Percentiles rank a stretch among this genome's conserved stretches.
phyloP scores from a whole-genome alignment of 2,888 invertebrate species.

The Plebejus melissa region DNA sequence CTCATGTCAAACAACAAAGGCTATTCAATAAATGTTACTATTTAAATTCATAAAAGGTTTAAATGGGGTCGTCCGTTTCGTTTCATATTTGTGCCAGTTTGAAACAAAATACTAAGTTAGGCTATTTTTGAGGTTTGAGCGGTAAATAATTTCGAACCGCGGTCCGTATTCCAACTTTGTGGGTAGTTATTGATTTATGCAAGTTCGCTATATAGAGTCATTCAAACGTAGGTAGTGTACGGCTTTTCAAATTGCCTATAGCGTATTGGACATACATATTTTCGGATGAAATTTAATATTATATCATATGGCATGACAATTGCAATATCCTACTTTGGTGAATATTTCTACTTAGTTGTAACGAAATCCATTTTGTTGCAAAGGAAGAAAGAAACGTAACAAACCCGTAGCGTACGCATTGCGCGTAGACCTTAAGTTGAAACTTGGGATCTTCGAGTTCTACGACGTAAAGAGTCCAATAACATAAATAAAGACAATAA shows the following conservation, averaged over 20 bases:
- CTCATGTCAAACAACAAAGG: background rate
- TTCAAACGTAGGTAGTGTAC: background rate
- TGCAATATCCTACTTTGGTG: background rate
- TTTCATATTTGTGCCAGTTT: background rate
- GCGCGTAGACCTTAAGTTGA: background rate
- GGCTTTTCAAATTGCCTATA: background rate
- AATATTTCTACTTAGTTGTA: too few relatives aligned
- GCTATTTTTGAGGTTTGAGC: conserved; percentile 3
- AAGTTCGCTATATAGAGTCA: background rate
- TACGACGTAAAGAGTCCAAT: too few relatives aligned
- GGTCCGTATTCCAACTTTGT: conserved; percentile 11
- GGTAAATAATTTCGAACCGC: conserved; percentile 13
- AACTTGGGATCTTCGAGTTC: too few relatives aligned
- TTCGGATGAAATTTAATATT: background rate
- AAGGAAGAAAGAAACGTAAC: too few relatives aligned
- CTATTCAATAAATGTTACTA: background rate
- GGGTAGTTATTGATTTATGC: conserved; percentile 9
- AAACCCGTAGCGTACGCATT: background rate
- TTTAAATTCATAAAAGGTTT: background rate
- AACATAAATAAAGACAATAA: too few relatives aligned
- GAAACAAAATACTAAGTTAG: background rate
- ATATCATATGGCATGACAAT: background rate
- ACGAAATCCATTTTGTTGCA: too few relatives aligned
- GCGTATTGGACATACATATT: background rate
- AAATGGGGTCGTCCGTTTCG: background rate